phyloP scores from a whole-genome alignment of 2,888 invertebrate species.

The Gymnocheta viridis region DNA sequence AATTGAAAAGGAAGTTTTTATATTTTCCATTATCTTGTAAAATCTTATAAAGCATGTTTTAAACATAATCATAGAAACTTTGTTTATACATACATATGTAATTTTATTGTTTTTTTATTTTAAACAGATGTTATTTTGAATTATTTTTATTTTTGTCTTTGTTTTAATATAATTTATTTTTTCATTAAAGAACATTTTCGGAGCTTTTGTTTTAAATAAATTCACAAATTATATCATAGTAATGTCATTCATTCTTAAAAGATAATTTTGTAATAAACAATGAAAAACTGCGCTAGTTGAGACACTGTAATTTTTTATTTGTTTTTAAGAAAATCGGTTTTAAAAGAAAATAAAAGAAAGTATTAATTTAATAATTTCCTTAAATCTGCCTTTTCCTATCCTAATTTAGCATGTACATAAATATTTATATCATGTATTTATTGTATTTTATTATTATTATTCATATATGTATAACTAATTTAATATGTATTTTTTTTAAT shows the following conservation, averaged over 20 bases:
- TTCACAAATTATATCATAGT: constrained; percentile 2
- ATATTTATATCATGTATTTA: not conserved
- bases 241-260: constrained; percentile 32
- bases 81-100: not conserved
- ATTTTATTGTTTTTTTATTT: constrained; percentile 5
- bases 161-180: not conserved
- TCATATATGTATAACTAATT: constrained; percentile 32
- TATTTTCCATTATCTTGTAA: constrained; percentile 28
- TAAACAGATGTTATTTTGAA: constrained; percentile 48
- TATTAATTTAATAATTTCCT: constrained; percentile 5
- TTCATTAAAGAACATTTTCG: constrained; percentile 5
- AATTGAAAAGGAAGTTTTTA: not conserved
- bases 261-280: constrained; percentile 35
- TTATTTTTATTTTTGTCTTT: constrained; percentile 56
- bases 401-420: constrained; percentile 41
- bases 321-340: constrained; percentile 31
- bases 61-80: constrained; percentile 15
- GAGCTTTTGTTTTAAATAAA: constrained; percentile 18
- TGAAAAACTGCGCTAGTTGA: constrained; percentile 78
- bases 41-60: constrained; percentile 37
- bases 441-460: not conserved
- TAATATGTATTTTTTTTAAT: constrained; percentile 13
- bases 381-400: not conserved
- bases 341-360: not conserved
- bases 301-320: constrained; percentile 76